phyloP scores from a whole-genome alignment of 2,113 vertebrate genomes.

The Charadrius vociferus region DNA sequence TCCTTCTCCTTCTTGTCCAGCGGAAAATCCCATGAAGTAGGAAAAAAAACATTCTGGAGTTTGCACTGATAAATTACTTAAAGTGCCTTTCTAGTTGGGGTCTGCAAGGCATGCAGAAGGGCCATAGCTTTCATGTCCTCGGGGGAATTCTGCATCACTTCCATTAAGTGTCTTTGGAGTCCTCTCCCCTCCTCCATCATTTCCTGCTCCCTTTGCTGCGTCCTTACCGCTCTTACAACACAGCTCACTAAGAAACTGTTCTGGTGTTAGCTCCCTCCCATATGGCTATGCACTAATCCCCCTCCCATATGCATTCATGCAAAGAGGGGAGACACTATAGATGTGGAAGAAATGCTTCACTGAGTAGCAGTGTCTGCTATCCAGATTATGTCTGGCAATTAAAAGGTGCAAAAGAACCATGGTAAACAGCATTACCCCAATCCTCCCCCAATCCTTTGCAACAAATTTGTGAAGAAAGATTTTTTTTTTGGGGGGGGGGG shows the following conservation, averaged over 20 bases:
- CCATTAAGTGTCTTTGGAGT: background rate
- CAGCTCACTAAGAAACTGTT: background rate
- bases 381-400: background rate
- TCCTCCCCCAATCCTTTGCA: background rate
- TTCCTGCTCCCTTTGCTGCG: background rate
- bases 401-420: background rate
- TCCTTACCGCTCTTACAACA: background rate
- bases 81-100: background rate
- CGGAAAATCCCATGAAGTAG: background rate
- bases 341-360: background rate
- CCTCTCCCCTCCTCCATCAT: conserved; percentile 20
- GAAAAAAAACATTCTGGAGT: background rate
- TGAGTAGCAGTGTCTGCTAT: background rate
- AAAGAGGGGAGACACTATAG: background rate
- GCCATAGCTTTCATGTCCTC: background rate
- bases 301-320: background rate
- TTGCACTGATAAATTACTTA: background rate
- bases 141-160: conserved; percentile 1
- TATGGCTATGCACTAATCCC: background rate
- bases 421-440: background rate
- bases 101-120: background rate
- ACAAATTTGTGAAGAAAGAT: background rate
- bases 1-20: background rate
- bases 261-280: background rate
- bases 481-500: too few species aligned